Conservation (phyloP, 2,888 invertebrate species). For the Mimachlamys varia region DNA sequence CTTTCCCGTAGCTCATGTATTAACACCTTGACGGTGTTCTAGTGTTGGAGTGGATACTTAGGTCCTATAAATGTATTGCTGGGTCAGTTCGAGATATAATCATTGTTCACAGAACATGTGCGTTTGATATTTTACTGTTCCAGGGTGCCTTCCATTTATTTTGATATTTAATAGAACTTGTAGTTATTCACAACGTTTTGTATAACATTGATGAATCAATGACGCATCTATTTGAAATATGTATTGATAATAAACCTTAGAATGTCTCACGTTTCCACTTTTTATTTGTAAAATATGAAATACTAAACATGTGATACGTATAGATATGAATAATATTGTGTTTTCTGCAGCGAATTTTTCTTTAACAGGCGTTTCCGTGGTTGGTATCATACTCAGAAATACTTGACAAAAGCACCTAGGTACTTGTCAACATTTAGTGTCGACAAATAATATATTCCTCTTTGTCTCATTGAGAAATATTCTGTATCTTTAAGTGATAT, state of each 20-base stretch:
- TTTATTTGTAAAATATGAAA: not conserved
- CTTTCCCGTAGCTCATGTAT: not conserved
- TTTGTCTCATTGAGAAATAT: too few relatives aligned
- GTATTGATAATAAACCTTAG: not conserved
- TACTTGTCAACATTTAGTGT: too few relatives aligned
- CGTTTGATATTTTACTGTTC: not conserved
- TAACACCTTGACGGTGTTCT: too few relatives aligned
- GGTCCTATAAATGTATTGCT: not conserved
- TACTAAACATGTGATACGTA: not conserved
- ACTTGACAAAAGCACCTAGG: too few relatives aligned
- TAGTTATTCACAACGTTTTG: not conserved
- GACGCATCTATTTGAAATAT: not conserved
- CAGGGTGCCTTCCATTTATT: not conserved
- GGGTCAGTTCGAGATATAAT: not conserved
- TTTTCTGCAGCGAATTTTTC: too few relatives aligned
- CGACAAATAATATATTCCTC: too few relatives aligned
- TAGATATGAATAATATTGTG: too few relatives aligned
- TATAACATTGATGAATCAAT: not conserved
- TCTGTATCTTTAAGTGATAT: too few relatives aligned
- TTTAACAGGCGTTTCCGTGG: too few relatives aligned
- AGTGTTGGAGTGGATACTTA: not conserved
- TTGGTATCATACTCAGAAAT: too few relatives aligned
- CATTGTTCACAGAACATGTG: not conserved
- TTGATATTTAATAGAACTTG: not conserved
- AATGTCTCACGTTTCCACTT: not conserved